Percentiles rank a stretch among this genome's conserved stretches.
These are phyloP conservation scores for Drosophila pseudotalamancana DNA, from an alignment of 2,888 invertebrate species.

Conservation along the genomic window DNA sequence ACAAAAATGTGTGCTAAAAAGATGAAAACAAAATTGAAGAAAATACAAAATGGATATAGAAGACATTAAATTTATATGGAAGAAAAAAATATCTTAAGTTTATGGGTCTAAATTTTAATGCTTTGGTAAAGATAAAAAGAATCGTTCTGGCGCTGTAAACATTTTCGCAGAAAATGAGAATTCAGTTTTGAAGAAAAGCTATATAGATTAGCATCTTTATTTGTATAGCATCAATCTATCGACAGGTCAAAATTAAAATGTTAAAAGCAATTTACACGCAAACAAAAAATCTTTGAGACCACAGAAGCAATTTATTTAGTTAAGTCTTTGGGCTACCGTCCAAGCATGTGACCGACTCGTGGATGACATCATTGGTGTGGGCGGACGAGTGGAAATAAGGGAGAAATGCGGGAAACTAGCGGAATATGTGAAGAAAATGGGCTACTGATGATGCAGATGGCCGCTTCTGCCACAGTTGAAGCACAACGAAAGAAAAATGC, in stretches of 20 bases:
- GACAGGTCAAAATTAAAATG: not conserved
- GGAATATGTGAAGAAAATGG: slow-evolving; percentile 1
- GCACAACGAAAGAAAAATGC: slow-evolving; percentile 25
- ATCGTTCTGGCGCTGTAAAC: too few relatives aligned
- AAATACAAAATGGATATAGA: not conserved
- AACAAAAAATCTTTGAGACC: slow-evolving; percentile 1
- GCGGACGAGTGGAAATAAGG: slow-evolving; percentile 31
- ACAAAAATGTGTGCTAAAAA: not conserved
- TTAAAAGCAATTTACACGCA: slow-evolving; percentile 2
- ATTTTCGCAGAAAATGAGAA: too few relatives aligned
- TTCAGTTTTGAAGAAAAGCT: too few relatives aligned
- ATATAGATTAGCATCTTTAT: not conserved
- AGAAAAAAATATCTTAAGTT: too few relatives aligned
- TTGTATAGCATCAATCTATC: slow-evolving; percentile 8
- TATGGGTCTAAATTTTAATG: too few relatives aligned
- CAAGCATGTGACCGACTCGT: slow-evolving; percentile 69
- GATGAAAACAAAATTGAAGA: not conserved
- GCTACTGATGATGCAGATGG: slow-evolving; percentile 30
- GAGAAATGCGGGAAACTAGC: not conserved
- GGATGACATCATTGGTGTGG: slow-evolving; percentile 68
- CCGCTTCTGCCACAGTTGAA: slow-evolving; percentile 13
- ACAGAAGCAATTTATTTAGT: slow-evolving; percentile 6
- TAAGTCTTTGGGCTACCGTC: slow-evolving; percentile 47
- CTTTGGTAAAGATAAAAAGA: too few relatives aligned
- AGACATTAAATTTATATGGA: too few relatives aligned